Percentiles rank a stretch among this genome's conserved stretches.
phyloP scores from a whole-genome alignment of 1,140 invertebrate species.

The Thaumetopoea pityocampa region DNA sequence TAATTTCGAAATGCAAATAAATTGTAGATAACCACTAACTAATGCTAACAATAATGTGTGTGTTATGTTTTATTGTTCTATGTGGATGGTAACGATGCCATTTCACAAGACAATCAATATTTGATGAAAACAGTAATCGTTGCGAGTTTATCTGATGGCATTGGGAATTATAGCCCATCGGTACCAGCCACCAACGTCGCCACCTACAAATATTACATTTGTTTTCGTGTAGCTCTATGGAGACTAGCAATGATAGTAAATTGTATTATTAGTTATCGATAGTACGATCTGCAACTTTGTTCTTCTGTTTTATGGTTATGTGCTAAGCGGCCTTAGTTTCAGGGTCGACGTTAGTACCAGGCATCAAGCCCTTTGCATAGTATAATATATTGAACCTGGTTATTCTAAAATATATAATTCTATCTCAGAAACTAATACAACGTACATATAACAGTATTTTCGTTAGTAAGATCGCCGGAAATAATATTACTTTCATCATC shows the following conservation, averaged over 20 bases:
- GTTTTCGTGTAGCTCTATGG: slow-evolving; percentile 28
- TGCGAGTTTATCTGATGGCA: slow-evolving; percentile 35
- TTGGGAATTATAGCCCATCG: slow-evolving; percentile 33
- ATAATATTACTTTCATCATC: no score
- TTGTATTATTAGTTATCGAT: slow-evolving; percentile 1
- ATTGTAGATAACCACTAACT: neutral
- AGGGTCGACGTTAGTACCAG: no score
- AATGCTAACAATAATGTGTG: slow-evolving; percentile 11
- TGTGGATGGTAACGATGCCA: slow-evolving; percentile 9
- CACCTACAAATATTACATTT: slow-evolving; percentile 28
- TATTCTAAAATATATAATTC: neutral
- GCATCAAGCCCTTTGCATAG: neutral
- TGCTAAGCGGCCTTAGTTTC: no score
- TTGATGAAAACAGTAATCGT: slow-evolving; percentile 27
- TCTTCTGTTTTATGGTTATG: slow-evolving; percentile 10
- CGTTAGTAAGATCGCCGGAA: no score
- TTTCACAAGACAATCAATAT: slow-evolving; percentile 26
- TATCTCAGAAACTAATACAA: no score
- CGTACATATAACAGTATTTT: no score
- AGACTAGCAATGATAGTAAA: slow-evolving; percentile 13
- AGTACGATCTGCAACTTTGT: slow-evolving; percentile 6
- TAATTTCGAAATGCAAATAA: no score
- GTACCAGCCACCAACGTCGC: slow-evolving; percentile 42
- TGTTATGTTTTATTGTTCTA: slow-evolving; percentile 14
- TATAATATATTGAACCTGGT: neutral